Evolutionary conservation across 2,888 invertebrate species (phyloP).

Genomic region (Aproaerema taeniolella): DNA sequence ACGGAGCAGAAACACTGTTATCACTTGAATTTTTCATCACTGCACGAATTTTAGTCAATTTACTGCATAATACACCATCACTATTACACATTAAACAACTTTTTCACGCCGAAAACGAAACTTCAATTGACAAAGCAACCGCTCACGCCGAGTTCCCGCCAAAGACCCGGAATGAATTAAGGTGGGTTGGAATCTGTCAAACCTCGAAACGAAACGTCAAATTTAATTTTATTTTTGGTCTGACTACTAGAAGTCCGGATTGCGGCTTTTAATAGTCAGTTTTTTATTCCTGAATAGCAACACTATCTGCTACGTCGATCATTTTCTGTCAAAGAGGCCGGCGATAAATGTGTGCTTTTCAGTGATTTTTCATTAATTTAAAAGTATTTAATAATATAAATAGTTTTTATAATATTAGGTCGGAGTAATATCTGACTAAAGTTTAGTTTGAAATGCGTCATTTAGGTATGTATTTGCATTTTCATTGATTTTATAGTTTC

Average conservation of each 20-base stretch:
- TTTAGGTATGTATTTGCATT: conserved; percentile 36
- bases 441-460: conserved; percentile 36
- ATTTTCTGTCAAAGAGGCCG: conserved; percentile 48
- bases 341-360: conserved; percentile 18
- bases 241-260: too few species aligned
- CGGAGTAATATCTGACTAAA: conserved; percentile 26
- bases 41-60: too few species aligned
- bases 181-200: conserved; percentile 19
- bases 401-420: conserved; percentile 11
- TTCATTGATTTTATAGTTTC: conserved; percentile 13
- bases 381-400: conserved; percentile 18
- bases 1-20: too few species aligned
- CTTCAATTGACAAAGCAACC: too few species aligned
- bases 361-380: conserved; percentile 20
- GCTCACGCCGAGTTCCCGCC: too few species aligned
- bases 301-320: conserved; percentile 51
- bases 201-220: conserved; percentile 5
- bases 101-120: too few species aligned
- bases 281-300: conserved; percentile 23
- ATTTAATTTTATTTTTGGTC: too few species aligned
- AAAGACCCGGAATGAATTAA: too few species aligned
- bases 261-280: too few species aligned
- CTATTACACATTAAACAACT: too few species aligned
- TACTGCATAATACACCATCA: too few species aligned
- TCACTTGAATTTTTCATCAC: too few species aligned